Base-by-base conservation (phyloP, 2,888 invertebrate species). In the Hypsopygia costalis region DNA sequence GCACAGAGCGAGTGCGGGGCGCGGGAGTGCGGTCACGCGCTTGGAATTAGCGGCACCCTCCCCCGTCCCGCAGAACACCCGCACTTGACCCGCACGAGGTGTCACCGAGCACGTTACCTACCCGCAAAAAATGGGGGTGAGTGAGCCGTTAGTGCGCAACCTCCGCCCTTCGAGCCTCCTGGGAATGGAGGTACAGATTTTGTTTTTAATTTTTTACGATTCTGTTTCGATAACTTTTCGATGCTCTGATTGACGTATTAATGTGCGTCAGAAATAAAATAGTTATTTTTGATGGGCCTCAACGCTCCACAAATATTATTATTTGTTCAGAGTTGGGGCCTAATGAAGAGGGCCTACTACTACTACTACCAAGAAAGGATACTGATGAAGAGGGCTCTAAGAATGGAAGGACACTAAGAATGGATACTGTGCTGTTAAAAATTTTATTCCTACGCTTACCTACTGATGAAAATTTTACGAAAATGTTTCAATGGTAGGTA, bases 81-180 rank as follows among this genome's bases (percentile, higher is more conserved):
- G 63, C 72, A 69, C 75, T 74, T 78, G 73, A 75, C 73, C 76
- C 76, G 69, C 62, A 62, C 66, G 73, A 83, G 81, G 82, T 85
- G 86, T 81, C 83, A 77, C 80, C 71, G 80, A 75, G 68, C 74
- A 76, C 77, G 81, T 81, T 79, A 79, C 79, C 71, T 76, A 74
- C 74, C 80, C 80, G 75, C 78, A 81, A 81, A 82, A 81, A 81
- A 76, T 59, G 51, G 70, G 74, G 73, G 68, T 25, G 58, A 65
- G 68, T 57, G 58, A 65, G 53, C 54, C 47, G 49, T 48, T 47
- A 49, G 52, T 52, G 52, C 58, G 44, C 52, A 4, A 25, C 25
- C 25, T 6, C 25, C 25, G 25, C 41, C 44, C 38, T 51, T 47
- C 49, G 47, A 43, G 42, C 54, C 47, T 51, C 43, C 47, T 40